phyloP scores from a whole-genome alignment of 2,888 invertebrate genomes.

The Caenorhabditis sinica region DNA sequence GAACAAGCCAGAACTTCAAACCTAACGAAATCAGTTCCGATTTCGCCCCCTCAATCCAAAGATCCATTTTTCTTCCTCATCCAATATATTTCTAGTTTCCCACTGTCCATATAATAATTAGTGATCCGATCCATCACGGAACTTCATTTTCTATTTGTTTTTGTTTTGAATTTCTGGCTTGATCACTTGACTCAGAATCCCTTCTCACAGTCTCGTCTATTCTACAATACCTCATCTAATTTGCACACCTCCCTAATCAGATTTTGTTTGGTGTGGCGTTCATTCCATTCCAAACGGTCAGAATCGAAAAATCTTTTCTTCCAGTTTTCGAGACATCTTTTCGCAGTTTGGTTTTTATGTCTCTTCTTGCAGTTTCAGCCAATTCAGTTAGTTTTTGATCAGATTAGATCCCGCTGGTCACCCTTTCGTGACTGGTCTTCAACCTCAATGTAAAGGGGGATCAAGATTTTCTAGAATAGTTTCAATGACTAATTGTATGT shows the following conservation, averaged over 20 bases:
- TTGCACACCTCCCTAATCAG: background rate
- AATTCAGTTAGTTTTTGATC: slow-evolving; percentile 19
- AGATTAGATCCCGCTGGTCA: no score
- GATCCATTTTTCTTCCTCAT: background rate
- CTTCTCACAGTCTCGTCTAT: slow-evolving; percentile 7
- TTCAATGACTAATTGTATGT: slow-evolving; percentile 14
- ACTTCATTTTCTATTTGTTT: background rate
- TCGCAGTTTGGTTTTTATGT: background rate
- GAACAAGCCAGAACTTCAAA: background rate
- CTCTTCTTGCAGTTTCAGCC: background rate
- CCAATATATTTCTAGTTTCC: background rate
- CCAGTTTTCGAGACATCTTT: background rate
- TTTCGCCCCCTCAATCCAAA: background rate
- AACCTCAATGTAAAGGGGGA: background rate
- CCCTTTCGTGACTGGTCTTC: slow-evolving; percentile 25
- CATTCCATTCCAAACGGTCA: no score
- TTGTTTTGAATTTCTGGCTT: slow-evolving; percentile 9
- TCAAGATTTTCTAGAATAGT: background rate
- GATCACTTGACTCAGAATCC: slow-evolving; percentile 5
- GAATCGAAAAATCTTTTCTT: background rate
- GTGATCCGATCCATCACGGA: background rate
- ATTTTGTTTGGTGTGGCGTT: background rate
- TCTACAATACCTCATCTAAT: background rate
- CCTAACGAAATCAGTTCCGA: background rate
- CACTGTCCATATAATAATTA: slow-evolving; percentile 15